These are phyloP conservation scores for Pteria penguin DNA, from an alignment of 2,888 invertebrate genomes.

Conservation along the genomic window DNA sequence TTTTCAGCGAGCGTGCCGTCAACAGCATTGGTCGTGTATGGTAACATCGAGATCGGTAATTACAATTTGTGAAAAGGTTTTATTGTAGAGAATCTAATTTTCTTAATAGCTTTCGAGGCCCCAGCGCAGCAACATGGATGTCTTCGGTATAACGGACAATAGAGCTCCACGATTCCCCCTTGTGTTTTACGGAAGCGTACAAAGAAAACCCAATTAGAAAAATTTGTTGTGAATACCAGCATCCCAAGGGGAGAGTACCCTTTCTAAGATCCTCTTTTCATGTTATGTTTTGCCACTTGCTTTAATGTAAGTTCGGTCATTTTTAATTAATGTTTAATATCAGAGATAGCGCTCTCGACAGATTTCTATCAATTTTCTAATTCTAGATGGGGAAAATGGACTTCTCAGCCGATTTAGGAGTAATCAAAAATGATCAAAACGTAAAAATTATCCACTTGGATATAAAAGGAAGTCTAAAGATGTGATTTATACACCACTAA, in stretches of 20 bases:
- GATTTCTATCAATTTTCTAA: neutral
- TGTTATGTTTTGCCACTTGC: conserved; percentile 41
- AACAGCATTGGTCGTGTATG: neutral
- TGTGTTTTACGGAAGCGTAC: conserved; percentile 35
- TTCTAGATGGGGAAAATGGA: conserved; percentile 6
- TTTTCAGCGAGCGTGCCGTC: neutral
- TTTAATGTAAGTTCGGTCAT: conserved; percentile 41
- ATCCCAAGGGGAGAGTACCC: conserved; percentile 31
- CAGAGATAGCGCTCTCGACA: conserved; percentile 25
- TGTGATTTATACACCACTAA: too few relatives aligned
- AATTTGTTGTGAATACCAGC: conserved; percentile 25
- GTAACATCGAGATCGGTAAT: neutral
- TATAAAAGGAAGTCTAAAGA: neutral
- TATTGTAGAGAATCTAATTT: conserved; percentile 56
- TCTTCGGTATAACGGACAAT: conserved; percentile 28
- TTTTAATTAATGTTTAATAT: conserved; percentile 51
- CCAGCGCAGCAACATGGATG: conserved; percentile 23
- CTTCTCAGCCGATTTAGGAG: conserved; percentile 7
- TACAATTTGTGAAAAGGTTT: conserved; percentile 2
- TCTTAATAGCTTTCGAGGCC: conserved; percentile 58
- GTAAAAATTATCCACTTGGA: neutral
- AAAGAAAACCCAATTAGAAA: conserved; percentile 47
- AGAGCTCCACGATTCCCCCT: conserved; percentile 29
- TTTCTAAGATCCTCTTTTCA: conserved; percentile 43
- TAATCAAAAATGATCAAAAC: conserved; percentile 28